These are phyloP conservation scores for Plecturocebus donacophilus DNA, from an alignment of 2,113 vertebrate species.

Conservation along the genomic window DNA sequence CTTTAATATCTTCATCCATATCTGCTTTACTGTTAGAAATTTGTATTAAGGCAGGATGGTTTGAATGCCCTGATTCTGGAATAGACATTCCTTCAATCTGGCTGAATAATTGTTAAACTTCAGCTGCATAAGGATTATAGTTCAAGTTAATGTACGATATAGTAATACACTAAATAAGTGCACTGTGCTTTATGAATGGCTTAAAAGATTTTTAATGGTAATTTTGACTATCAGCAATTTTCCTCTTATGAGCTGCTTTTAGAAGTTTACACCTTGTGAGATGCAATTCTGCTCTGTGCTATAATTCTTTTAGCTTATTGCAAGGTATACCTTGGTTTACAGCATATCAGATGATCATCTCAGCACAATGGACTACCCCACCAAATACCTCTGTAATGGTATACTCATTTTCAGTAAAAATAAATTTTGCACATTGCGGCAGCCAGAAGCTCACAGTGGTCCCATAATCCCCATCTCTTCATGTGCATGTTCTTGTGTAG, in stretches of 20 bases:
- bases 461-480: neutral
- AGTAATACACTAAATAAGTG: neutral
- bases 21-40: neutral
- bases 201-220: constrained; percentile 10
- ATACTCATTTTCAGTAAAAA: neutral
- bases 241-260: neutral
- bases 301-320: neutral
- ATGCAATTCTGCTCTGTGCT: neutral
- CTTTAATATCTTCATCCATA: neutral
- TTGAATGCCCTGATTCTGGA: neutral
- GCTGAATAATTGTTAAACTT: constrained; percentile 14
- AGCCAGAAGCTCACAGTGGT: neutral
- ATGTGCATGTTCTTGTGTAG: accelerated
- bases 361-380: neutral
- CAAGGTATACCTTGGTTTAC: neutral
- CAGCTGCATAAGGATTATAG: neutral
- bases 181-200: neutral
- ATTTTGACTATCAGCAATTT: constrained; percentile 29
- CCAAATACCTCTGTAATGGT: neutral
- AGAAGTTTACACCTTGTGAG: neutral
- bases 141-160: neutral
- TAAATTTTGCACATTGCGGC: neutral
- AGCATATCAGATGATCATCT: neutral
- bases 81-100: neutral
- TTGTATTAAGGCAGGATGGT: neutral